A percentile compares a stretch with the other conserved stretches of the same genome.
These are phyloP conservation scores for Salticus scenicus DNA, from an alignment of 2,888 invertebrate species.

Conservation along the genomic window DNA sequence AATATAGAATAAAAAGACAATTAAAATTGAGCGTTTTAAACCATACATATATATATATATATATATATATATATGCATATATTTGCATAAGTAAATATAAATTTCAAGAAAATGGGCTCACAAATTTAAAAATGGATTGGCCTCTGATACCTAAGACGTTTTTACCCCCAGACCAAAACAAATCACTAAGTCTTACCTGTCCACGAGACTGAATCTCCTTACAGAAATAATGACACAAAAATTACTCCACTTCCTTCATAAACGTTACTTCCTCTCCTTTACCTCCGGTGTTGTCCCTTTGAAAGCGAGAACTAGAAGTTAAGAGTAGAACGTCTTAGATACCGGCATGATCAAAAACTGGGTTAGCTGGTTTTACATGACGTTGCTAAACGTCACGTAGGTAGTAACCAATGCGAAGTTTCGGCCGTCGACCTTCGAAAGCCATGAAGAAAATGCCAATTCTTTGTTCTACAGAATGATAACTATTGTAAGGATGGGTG, in stretches of 20 bases:
- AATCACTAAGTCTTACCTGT: not conserved
- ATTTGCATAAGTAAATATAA: no score
- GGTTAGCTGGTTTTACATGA: constrained; percentile 4
- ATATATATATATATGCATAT: no score
- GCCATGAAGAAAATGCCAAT: constrained; percentile 2
- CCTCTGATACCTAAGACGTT: no score
- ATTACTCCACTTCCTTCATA: constrained; percentile 17
- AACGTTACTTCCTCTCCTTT: constrained; percentile 5
- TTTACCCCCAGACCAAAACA: not conserved
- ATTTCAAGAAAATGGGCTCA: no score
- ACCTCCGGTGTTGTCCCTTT: constrained; percentile 8
- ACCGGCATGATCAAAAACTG: constrained; percentile 1
- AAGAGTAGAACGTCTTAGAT: not conserved
- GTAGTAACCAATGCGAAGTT: constrained; percentile 3
- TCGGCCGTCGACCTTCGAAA: constrained; percentile 17
- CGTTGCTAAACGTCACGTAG: not conserved
- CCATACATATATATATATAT: no score
- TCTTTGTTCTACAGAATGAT: not conserved
- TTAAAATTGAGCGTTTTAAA: no score
- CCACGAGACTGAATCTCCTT: not conserved
- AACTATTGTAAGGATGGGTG: constrained; percentile 12
- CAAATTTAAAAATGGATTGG: no score
- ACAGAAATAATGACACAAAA: not conserved
- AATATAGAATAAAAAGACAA: no score
- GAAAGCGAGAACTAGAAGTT: constrained; percentile 17